phyloP scores from a whole-genome alignment of 2,113 vertebrate genomes.

The Pipra filicauda region DNA sequence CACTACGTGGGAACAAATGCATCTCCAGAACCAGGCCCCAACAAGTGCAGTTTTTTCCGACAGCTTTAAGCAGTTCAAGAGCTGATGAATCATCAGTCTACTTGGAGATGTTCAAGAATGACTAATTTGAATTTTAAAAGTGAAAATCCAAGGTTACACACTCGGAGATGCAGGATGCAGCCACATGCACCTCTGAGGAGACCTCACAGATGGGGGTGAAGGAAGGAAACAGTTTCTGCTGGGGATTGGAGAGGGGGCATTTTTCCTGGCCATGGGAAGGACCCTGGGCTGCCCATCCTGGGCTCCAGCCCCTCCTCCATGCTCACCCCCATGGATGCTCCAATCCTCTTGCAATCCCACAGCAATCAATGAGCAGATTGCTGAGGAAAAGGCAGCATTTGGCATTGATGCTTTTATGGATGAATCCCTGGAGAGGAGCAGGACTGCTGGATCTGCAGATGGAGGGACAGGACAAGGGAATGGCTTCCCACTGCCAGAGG shows the following conservation, averaged over 20 bases:
- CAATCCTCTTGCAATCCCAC: not conserved
- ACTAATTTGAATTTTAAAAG: not conserved
- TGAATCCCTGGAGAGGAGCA: accelerated
- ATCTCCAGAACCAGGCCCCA: not conserved
- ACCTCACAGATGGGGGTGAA: not conserved
- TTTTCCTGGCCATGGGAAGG: not conserved
- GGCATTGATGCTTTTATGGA: accelerated
- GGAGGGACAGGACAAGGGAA: not conserved
- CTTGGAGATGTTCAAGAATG: not conserved
- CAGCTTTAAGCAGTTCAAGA: not conserved
- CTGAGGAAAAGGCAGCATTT: accelerated
- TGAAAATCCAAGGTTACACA: not conserved
- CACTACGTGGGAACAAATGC: not conserved
- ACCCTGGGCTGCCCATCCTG: not conserved
- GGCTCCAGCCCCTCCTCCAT: accelerated
- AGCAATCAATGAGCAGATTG: accelerated
- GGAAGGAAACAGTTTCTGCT: not conserved
- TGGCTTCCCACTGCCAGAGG: not conserved
- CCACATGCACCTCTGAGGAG: not conserved
- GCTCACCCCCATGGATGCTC: accelerated
- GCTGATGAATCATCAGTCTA: not conserved
- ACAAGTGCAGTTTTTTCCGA: not conserved
- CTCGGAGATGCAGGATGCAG: not conserved
- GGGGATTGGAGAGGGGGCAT: accelerated
- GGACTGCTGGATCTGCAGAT: not conserved